Evolutionary conservation across 2,888 invertebrate genomes (phyloP), one percentile per base, ranked within the genome.

Genomic region (Tinea semifulvella): DNA sequence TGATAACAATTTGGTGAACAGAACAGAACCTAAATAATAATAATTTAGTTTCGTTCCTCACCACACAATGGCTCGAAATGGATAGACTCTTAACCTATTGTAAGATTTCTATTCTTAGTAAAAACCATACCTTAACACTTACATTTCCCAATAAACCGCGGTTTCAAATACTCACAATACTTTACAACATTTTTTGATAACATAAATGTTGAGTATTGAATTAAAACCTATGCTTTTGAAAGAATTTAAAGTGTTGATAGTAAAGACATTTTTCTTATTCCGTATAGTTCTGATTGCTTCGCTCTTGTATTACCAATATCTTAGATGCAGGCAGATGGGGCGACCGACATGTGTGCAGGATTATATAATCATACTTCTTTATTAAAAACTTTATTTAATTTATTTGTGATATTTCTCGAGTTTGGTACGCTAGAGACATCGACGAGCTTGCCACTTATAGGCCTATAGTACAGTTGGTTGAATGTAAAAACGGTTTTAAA

Each of bases 211-310:
- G 14, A 31, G 2, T 13, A 31, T 31, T 31, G n/a, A n/a, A n/a
- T n/a, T 31, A 13, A 13, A 31, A 31, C 31, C n/a, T 2, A 2
- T n/a, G 31, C 4, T 31, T n/a, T n/a, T n/a, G n/a, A n/a, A n/a
- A n/a, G n/a, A n/a, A n/a, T n/a, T n/a, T 31, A 13, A n/a, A 14
- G 31, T 2, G 2, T n/a, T 31, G 13, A 31, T 4, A 7, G 13
- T 31, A 14, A 31, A 13, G n/a, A 14, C 14, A 14, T 31, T 27
- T 27, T 31, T 31, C 31, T 31, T 31, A 31, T 31, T 31, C 31
- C 10, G 31, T 14, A 31, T 31, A 31, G 31, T 31, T 31, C 31
- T 31, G 31, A 31, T 31, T 31, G 31, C 31, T 31, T 31, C 31
- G 11, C 31, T 31, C 31, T 14, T 31, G 14, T 31, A 31, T 31